Conservation (phyloP, 2,888 invertebrate genomes). For the Seira ritae region DNA sequence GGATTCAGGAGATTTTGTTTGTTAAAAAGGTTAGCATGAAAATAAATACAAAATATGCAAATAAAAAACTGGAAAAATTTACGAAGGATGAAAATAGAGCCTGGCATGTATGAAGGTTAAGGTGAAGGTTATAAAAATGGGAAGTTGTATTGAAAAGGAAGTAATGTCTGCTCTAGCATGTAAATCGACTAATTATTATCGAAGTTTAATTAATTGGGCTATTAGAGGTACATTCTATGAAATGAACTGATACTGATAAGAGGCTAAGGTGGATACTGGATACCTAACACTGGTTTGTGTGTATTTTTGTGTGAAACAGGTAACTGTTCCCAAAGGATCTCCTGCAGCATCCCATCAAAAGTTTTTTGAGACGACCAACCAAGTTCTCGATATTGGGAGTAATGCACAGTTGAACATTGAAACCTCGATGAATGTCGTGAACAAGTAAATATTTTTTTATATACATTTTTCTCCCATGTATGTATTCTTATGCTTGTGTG, state of each 20-base stretch:
- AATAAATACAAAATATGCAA: constrained; percentile 13
- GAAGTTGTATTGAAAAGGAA: not conserved
- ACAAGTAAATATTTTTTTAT: constrained; percentile 74
- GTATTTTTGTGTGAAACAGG: constrained; percentile 51
- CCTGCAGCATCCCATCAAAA: constrained; percentile 76
- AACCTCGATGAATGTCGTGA: constrained; percentile 75
- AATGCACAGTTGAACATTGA: constrained; percentile 75
- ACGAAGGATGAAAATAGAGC: not conserved
- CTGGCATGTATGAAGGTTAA: no score
- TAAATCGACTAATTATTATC: not conserved
- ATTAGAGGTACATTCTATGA: not conserved
- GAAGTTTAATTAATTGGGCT: constrained; percentile 13
- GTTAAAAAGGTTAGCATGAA: constrained; percentile 65
- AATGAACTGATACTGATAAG: not conserved
- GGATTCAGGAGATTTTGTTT: constrained; percentile 69
- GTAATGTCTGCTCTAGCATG: not conserved
- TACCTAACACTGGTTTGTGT: not conserved
- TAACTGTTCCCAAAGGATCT: constrained; percentile 74
- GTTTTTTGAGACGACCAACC: constrained; percentile 75
- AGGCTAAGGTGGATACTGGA: not conserved
- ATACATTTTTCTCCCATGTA: constrained; percentile 17
- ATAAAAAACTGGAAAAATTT: no score
- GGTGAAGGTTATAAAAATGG: not conserved
- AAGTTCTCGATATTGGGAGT: constrained; percentile 75
- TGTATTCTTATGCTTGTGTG: constrained; percentile 8